Percentiles rank a stretch among this genome's conserved stretches.
Conservation (phyloP, 2,113 vertebrate species). For the Pedetes capensis region DNA sequence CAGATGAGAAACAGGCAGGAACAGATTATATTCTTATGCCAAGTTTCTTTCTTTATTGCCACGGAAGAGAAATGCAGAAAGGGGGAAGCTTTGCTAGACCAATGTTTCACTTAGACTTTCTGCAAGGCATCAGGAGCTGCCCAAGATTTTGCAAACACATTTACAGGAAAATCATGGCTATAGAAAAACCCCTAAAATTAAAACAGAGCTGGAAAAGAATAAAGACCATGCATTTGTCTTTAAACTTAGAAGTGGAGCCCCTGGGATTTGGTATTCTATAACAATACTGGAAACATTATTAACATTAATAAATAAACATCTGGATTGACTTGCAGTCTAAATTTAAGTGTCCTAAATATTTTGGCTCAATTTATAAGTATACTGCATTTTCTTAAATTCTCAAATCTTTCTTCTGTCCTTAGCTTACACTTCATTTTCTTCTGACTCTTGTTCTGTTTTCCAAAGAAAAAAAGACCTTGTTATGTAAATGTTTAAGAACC, state of each 20-base stretch:
- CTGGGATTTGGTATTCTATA: slow-evolving; percentile 56
- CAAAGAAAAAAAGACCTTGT: not conserved
- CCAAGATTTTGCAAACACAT: slow-evolving; percentile 38
- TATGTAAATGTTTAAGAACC: not conserved
- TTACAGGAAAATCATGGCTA: slow-evolving; percentile 38
- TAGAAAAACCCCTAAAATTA: slow-evolving; percentile 45
- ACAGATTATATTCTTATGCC: slow-evolving; percentile 58
- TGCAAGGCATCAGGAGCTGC: slow-evolving; percentile 12
- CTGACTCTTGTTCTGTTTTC: slow-evolving; percentile 28
- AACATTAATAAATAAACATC: slow-evolving; percentile 73
- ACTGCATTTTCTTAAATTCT: slow-evolving; percentile 26
- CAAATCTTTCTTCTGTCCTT: slow-evolving; percentile 28
- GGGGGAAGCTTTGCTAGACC: not conserved
- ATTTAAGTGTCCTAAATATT: slow-evolving; percentile 67
- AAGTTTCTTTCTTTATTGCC: slow-evolving; percentile 65
- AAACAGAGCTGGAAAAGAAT: slow-evolving; percentile 49
- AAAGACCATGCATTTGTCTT: slow-evolving; percentile 55
- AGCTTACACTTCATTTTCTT: slow-evolving; percentile 40
- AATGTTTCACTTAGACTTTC: not conserved
- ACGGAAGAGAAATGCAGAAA: slow-evolving; percentile 62
- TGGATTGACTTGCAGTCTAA: slow-evolving; percentile 71
- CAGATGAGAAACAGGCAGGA: slow-evolving; percentile 65
- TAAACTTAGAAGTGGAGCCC: slow-evolving; percentile 51
- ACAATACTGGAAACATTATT: slow-evolving; percentile 71
- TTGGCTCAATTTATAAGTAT: slow-evolving; percentile 49